Conservation (phyloP, 2,113 vertebrate genomes). For the Cyanocitta stelleri region DNA sequence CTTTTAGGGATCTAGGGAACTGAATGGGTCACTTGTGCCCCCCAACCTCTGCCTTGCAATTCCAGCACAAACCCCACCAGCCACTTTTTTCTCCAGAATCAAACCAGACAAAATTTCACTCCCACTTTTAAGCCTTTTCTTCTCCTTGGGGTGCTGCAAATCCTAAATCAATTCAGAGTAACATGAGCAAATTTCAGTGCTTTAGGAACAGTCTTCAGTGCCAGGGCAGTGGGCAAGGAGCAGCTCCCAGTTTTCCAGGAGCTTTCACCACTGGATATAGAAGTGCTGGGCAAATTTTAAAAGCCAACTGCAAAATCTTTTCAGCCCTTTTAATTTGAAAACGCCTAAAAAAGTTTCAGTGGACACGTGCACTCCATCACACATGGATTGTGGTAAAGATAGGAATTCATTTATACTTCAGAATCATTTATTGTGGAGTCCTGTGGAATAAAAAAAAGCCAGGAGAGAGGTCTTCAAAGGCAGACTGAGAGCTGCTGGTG, state of each 20-base stretch:
- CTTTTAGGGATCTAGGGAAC: neutral
- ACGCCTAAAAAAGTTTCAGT: neutral
- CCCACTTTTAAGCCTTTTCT: neutral
- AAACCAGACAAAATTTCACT: neutral
- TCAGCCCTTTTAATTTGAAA: neutral
- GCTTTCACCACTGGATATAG: rapidly evolving
- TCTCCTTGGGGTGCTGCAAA: neutral
- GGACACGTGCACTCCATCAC: no score
- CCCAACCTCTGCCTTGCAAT: rapidly evolving
- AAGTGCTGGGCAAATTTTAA: neutral
- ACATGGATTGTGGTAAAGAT: rapidly evolving
- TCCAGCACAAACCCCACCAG: neutral
- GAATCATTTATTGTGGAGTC: neutral
- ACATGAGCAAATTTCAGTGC: rapidly evolving
- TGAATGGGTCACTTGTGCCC: neutral
- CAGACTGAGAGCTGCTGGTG: neutral
- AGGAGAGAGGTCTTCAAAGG: neutral
- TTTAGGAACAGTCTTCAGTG: neutral
- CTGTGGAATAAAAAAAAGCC: neutral
- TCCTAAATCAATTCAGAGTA: neutral
- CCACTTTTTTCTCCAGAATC: rapidly evolving
- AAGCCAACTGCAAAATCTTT: neutral
- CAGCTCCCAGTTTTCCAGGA: neutral
- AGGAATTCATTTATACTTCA: neutral
- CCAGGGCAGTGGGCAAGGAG: neutral